Percentiles rank a stretch among this genome's conserved stretches.
These are phyloP conservation scores for Calliopsis andreniformis DNA, from an alignment of 1,140 invertebrate genomes.

Conservation along the genomic window DNA sequence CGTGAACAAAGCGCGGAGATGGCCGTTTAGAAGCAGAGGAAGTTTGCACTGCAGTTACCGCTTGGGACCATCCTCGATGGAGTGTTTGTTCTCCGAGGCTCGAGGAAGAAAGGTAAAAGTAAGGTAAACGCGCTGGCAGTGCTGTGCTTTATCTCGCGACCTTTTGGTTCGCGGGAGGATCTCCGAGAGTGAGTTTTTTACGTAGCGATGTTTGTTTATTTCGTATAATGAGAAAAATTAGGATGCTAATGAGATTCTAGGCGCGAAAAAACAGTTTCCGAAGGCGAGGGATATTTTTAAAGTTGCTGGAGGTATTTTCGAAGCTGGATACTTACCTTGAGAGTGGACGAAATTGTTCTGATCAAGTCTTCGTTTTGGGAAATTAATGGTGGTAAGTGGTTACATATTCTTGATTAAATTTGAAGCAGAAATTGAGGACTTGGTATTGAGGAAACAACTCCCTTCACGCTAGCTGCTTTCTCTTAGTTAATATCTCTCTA, in stretches of 20 bases:
- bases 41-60: neutral
- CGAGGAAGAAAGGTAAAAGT: slow-evolving; percentile 22
- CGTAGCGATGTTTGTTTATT: slow-evolving; percentile 11
- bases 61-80: neutral
- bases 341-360: too few species aligned
- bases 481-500: too few species aligned
- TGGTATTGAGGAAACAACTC: too few species aligned
- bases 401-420: too few species aligned
- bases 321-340: too few species aligned
- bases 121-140: slow-evolving; percentile 3
- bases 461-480: too few species aligned
- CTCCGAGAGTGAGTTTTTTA: too few species aligned
- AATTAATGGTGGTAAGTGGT: too few species aligned
- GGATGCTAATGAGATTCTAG: neutral
- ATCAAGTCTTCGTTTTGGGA: too few species aligned
- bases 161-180: neutral
- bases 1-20: slow-evolving; percentile 15
- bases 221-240: neutral
- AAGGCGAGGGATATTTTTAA: neutral
- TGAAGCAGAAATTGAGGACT: too few species aligned
- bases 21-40: neutral
- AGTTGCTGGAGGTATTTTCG: neutral
- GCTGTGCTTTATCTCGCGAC: neutral
- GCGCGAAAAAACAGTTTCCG: neutral
- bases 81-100: neutral